Percentiles rank a stretch among this genome's conserved stretches.
Evolutionary conservation across 2,888 invertebrate genomes (phyloP).

Genomic region (Arctia plantaginis): DNA sequence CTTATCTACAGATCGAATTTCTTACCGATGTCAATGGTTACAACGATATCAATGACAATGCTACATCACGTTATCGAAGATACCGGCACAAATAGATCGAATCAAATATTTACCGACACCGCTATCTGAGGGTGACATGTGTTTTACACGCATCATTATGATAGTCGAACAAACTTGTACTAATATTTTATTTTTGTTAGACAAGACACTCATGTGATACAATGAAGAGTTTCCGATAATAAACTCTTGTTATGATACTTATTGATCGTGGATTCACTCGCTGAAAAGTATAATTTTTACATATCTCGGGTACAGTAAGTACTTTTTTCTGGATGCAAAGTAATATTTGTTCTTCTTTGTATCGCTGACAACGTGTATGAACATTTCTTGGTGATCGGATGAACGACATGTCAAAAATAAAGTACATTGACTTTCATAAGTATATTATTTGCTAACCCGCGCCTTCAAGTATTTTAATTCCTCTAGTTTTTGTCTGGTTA

Average conservation of each 20-base stretch:
- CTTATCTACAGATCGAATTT: conserved; percentile 42
- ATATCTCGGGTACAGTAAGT: no score
- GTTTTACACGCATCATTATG: conserved; percentile 68
- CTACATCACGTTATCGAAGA: conserved; percentile 66
- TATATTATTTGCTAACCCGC: no score
- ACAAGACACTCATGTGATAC: conserved; percentile 2
- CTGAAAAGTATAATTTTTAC: neutral
- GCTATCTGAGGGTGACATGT: conserved; percentile 62
- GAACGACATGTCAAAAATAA: no score
- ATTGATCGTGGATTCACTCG: neutral
- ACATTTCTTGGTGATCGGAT: no score
- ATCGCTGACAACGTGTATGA: no score
- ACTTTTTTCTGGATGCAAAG: neutral
- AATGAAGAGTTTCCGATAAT: neutral
- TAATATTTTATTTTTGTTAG: conserved; percentile 26
- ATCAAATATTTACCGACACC: conserved; percentile 71
- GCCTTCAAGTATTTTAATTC: no score
- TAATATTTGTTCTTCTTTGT: no score
- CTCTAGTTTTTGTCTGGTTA: no score
- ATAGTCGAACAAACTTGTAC: conserved; percentile 38
- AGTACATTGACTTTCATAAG: no score
- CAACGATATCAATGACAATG: conserved; percentile 61
- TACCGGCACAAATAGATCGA: conserved; percentile 66
- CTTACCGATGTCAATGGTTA: conserved; percentile 38
- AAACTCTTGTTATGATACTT: neutral